Evolutionary conservation across 2,888 invertebrate genomes (phyloP).

Genomic region (Sesia bembeciformis): DNA sequence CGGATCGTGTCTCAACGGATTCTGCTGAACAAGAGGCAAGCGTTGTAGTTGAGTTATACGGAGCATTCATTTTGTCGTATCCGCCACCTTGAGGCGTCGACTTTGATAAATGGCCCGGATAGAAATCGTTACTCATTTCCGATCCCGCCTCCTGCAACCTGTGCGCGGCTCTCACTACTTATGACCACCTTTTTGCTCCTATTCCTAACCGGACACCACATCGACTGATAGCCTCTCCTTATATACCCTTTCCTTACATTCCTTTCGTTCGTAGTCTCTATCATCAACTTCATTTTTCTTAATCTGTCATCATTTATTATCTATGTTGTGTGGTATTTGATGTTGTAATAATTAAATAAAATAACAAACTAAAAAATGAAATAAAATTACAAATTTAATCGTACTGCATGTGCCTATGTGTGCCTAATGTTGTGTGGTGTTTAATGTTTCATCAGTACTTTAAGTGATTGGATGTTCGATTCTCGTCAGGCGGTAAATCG

Average conservation of each 20-base stretch:
- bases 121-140: slow-evolving; percentile 64
- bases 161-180: slow-evolving; percentile 21
- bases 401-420: slow-evolving; percentile 17
- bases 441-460: slow-evolving; percentile 3
- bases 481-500: not conserved
- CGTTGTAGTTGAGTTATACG: slow-evolving; percentile 9
- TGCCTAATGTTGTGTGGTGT: slow-evolving; percentile 23
- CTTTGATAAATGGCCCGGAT: slow-evolving; percentile 64
- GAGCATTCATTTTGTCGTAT: slow-evolving; percentile 38
- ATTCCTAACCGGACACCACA: not conserved
- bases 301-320: not conserved
- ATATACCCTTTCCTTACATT: not conserved
- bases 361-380: too few relatives aligned
- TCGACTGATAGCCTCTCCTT: not conserved
- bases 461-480: slow-evolving; percentile 1
- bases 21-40: slow-evolving; percentile 1
- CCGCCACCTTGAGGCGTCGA: slow-evolving; percentile 40
- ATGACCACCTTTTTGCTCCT: not conserved
- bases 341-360: too few relatives aligned
- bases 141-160: slow-evolving; percentile 39
- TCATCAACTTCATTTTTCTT: not conserved
- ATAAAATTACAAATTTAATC: not conserved
- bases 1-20: not conserved
- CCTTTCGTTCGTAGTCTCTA: not conserved
- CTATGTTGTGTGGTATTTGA: not conserved